Evolutionary conservation across 2,888 invertebrate species (phyloP), one percentile per base, ranked within the genome.

Genomic region (Petrolisthes manimaculis): DNA sequence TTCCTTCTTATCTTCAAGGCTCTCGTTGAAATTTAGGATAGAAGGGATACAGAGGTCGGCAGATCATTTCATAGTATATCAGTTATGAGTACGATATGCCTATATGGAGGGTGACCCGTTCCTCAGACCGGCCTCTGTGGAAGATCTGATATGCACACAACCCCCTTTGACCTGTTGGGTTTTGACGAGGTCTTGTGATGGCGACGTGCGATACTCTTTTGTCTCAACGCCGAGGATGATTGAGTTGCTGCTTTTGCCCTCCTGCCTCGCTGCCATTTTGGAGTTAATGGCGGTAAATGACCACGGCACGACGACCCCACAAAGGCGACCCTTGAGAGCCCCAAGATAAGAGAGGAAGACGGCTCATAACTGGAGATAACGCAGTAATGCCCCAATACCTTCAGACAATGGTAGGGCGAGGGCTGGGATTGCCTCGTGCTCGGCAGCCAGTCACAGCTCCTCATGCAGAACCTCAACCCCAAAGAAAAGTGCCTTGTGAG

Each of bases 361-460:
- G 24, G 79, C 79, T 83, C 87, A 87, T 81, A 87, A 79, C 69
- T 80, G 56, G 54, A 83, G 87, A 87, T 87, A 87, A 84, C 77
- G 56, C 55, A 77, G 87, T 84, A 87, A 87, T 83, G 87, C 87
- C 71, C 83, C 79, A 84, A 84, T 87, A 83, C 87, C 83, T 87
- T 56, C 78, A 87, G 83, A 87, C 83, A 87, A 87, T 84, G 83
- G 78, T 53, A 71, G 78, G 83, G 37, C 83, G 87, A 54, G 83
- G 69, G 69, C 53, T 54, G 69, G 74, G 71, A 84, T 79, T 71
- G 83, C 79, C 80, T 83, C 83, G 87, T 87, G 80, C 87, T 69
- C 18, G 67, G 69, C 86, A 37, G 37, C 82, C 83, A 79, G 69
- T 79, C 77, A 69, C 78, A n/a, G 24, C 12, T 55, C 80, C 18